A percentile compares a stretch with the other conserved stretches of the same genome.
Conservation (phyloP, 1,140 invertebrate genomes). For the Zaprionus inermis region DNA sequence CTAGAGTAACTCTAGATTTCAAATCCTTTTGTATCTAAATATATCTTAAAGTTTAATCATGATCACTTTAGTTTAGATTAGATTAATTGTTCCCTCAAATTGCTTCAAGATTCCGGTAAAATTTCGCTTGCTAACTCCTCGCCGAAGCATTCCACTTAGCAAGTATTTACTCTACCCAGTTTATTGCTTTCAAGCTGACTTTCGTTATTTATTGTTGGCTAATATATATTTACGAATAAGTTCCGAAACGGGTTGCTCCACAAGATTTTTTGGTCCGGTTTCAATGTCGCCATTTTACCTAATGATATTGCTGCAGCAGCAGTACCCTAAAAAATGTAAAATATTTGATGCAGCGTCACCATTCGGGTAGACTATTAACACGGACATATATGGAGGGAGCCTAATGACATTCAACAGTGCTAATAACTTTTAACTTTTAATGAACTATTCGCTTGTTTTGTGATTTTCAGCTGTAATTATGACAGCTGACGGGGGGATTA, state of each 20-base stretch:
- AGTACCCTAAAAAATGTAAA: neutral
- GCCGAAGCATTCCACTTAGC: neutral
- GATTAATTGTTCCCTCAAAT: too few species aligned
- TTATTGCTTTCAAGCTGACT: too few species aligned
- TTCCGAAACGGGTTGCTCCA: neutral
- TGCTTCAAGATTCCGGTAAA: too few species aligned
- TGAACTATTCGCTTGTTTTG: constrained; percentile 5
- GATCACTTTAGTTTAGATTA: too few species aligned
- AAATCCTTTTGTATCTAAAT: too few species aligned
- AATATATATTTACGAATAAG: too few species aligned
- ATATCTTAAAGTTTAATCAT: too few species aligned
- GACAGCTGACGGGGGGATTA: constrained; percentile 23
- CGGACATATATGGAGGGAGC: neutral
- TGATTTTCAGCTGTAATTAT: constrained; percentile 27
- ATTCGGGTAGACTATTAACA: neutral
- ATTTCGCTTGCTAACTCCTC: too few species aligned
- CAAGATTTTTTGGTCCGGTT: neutral
- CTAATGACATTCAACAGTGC: constrained; percentile 6
- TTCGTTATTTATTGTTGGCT: neutral
- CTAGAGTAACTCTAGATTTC: too few species aligned
- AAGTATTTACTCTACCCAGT: neutral
- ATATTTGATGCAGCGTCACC: neutral
- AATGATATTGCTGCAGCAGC: neutral
- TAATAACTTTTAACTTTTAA: constrained; percentile 24
- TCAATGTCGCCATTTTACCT: neutral